Evolutionary conservation across 1,140 invertebrate species (phyloP), one percentile per base, ranked within the genome.

Genomic region (Akabosia matsudoensis): DNA sequence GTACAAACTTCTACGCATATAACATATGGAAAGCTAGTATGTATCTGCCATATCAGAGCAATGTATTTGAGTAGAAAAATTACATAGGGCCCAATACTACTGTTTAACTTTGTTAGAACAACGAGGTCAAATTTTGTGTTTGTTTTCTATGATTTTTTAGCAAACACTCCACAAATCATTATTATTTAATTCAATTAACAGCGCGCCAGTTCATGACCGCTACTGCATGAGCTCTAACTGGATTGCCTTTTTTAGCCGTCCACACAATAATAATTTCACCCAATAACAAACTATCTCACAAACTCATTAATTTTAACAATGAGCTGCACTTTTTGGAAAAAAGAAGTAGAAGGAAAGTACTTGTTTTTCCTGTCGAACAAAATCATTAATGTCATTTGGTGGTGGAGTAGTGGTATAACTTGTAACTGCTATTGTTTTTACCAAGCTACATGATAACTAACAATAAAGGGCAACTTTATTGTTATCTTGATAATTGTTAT

Each of bases 151-250:
- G 13, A 24, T 10, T 61, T 61, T 10, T 14, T 61, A 51, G 54
- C 24, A n/a, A 13, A 45, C 37, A 45, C 14, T 61, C 24, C 54
- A 61, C 54, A 61, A 61, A 61, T 61, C 24, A 61, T 61, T 61
- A 61, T 61, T 61, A 61, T 61, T 61, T 22, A 61, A 61, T 61
- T 61, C 13, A 61, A 61, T n/a, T 61, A 61, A n/a, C 14, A 61
- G 24, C 37, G 18, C 7, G 37, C 7, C 37, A 45, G 18, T 45
- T 45, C 7, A 45, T 45, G 18, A 45, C 7, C 18, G 37, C 37
- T 45, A 45, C 37, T 18, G 37, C n/a, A n/a, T n/a, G n/a, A n/a
- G n/a, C 18, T 45, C 37, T 45, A n/a, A n/a, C n/a, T n/a, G n/a
- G n/a, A n/a, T 18, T 45, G 37, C 37, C 37, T 10, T 7, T 45